Evolutionary conservation across 2,888 invertebrate genomes (phyloP), one percentile per base, ranked within the genome.

Genomic region (Calliphora vomitoria): DNA sequence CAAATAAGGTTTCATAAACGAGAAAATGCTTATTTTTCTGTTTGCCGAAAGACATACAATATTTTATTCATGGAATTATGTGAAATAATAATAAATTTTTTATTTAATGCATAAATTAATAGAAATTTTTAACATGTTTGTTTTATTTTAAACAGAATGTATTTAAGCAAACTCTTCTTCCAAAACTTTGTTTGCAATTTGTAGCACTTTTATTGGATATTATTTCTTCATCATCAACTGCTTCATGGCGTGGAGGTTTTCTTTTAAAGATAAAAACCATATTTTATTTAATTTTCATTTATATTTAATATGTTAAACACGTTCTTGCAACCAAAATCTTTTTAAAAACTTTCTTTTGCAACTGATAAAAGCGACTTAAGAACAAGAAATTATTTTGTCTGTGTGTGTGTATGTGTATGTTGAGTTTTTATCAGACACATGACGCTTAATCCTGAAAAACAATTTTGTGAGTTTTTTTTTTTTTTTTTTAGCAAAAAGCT

Each of bases 271-370:
- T 58, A 8, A 74, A 66, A 35, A 18, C 15, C 47, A 10, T 50
- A 25, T 8, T 38, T 35, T 44, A 3, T 15, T 18, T 58, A 4
- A 44, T 53, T 35, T 64, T 55, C 20, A 2, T 58, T 58, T 50
- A 62, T 41, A 64, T 72, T 72, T 31, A 58, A 68, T 20, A 76
- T 82, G 47, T 82, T 60, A 76, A 82, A 76, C 76, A 82, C 82
- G 76, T 82, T 15, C 47, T 0, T 66, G 44, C 55, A 69, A 62
- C 25, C 47, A 62, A 68, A 68, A 68, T 66, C 13, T 25, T 75
- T n/a, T 20, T 3, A 44, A 35, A 58, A 75, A 38, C 0, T 58
- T 68, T 50, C n/a, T 47, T 38, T 35, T 68, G 38, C 8, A 35
- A 68, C 58, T 53, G 41, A 69, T 20, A 75, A 76, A 60, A 82